Conservation (phyloP, 2,113 vertebrate species). For the Nibea coibor region DNA sequence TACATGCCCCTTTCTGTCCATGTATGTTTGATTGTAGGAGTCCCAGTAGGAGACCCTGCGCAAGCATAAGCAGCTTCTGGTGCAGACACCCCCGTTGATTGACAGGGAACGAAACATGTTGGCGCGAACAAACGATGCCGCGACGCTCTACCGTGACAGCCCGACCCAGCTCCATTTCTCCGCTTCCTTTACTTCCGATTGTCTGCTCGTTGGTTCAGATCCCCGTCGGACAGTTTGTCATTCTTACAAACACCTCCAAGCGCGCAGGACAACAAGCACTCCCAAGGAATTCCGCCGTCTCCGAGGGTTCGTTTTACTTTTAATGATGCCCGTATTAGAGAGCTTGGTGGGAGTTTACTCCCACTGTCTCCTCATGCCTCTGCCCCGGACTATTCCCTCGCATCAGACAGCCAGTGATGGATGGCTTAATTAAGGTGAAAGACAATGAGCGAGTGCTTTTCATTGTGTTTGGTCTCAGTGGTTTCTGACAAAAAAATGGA, state of each 20-base stretch:
- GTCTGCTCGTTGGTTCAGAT: constrained; percentile 29
- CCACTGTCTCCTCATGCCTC: constrained; percentile 58
- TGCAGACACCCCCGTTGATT: constrained; percentile 30
- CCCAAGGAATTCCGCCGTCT: constrained; percentile 22
- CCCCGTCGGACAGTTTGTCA: constrained; percentile 48
- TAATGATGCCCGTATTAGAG: constrained; percentile 61
- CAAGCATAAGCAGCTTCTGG: constrained; percentile 11
- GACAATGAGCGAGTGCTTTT: constrained; percentile 84
- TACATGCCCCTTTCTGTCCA: neutral
- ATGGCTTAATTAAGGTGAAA: constrained; percentile 85
- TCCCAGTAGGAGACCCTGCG: constrained; percentile 10
- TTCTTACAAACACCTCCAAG: constrained; percentile 35
- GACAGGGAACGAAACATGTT: constrained; percentile 42
- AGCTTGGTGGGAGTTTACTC: constrained; percentile 57
- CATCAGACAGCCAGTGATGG: constrained; percentile 81
- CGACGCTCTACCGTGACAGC: constrained; percentile 26
- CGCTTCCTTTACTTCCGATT: constrained; percentile 19
- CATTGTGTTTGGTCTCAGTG: constrained; percentile 82
- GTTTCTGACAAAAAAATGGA: constrained; percentile 77
- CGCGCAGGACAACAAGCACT: constrained; percentile 40
- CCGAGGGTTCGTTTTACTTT: constrained; percentile 54
- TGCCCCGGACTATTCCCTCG: constrained; percentile 61
- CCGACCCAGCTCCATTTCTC: constrained; percentile 31
- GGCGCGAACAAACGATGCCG: constrained; percentile 38
- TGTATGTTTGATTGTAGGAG: constrained; percentile 18